A percentile compares a stretch with the other conserved stretches of the same genome.
phyloP scores from a whole-genome alignment of 2,888 invertebrate genomes.

The Hydrotaea diabolus region DNA sequence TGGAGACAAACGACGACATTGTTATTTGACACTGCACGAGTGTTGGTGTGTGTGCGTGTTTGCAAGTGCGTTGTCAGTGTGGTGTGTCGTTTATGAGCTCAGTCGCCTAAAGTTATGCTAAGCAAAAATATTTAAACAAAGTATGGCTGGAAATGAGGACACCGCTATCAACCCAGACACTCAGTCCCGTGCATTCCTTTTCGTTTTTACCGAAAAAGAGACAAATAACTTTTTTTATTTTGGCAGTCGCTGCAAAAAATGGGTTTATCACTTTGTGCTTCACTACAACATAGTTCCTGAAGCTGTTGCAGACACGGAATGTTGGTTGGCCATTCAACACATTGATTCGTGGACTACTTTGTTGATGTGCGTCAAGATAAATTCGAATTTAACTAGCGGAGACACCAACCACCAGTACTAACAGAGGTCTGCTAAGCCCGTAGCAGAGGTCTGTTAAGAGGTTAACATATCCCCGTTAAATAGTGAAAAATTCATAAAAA shows the following conservation, averaged over 20 bases:
- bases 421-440: too few relatives aligned
- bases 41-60: background rate
- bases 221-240: conserved; percentile 23
- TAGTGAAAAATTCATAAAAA: too few relatives aligned
- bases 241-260: background rate
- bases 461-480: too few relatives aligned
- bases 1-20: background rate
- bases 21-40: background rate
- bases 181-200: conserved; percentile 3
- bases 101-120: conserved; percentile 63
- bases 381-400: too few relatives aligned
- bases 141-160: conserved; percentile 51
- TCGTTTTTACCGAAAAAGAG: conserved; percentile 19
- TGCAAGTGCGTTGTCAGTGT: conserved; percentile 18
- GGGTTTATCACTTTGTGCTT: conserved; percentile 27
- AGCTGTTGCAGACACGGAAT: background rate
- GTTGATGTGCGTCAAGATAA: too few relatives aligned
- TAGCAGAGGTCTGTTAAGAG: too few relatives aligned
- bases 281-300: conserved; percentile 30
- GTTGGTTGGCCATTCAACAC: conserved; percentile 25
- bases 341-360: conserved; percentile 31
- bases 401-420: too few relatives aligned
- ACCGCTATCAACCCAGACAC: background rate
- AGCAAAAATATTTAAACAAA: conserved; percentile 63
- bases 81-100: conserved; percentile 65